These are phyloP conservation scores for Artibeus lituratus DNA, from an alignment of 2,797 vertebrate species.

Conservation along the genomic window DNA sequence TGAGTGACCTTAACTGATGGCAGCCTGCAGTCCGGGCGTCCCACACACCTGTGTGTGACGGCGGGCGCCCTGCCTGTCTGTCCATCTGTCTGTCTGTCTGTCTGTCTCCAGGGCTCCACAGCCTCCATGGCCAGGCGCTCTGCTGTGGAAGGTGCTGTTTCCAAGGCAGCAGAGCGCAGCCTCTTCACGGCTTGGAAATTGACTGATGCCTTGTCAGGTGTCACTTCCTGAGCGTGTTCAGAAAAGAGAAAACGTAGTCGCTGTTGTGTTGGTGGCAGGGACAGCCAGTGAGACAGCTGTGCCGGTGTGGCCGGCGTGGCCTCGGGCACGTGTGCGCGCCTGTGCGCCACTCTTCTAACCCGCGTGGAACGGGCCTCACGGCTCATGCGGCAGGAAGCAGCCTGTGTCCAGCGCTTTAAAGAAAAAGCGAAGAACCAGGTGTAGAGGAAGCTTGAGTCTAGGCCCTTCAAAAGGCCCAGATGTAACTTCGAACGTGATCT, in stretches of 20 bases:
- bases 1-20: conserved; percentile 79
- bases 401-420: not conserved
- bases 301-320: not conserved
- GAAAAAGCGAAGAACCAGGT: not conserved
- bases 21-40: not conserved
- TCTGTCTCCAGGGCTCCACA: no score
- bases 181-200: not conserved
- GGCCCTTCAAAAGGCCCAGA: not conserved
- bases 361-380: not conserved
- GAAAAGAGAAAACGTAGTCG: not conserved
- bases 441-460: not conserved
- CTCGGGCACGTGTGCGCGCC: not conserved
- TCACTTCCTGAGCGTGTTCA: not conserved
- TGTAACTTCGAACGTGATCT: not conserved
- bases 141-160: not conserved
- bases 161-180: not conserved
- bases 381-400: not conserved
- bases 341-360: not conserved
- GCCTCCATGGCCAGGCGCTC: not conserved
- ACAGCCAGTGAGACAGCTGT: not conserved
- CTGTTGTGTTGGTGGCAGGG: not conserved
- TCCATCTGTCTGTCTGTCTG: no score
- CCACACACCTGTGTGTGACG: not conserved
- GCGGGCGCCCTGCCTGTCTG: not conserved
- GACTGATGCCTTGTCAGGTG: not conserved